Evolutionary conservation across 2,888 invertebrate species (phyloP).

Genomic region (Apocheima hispidaria): DNA sequence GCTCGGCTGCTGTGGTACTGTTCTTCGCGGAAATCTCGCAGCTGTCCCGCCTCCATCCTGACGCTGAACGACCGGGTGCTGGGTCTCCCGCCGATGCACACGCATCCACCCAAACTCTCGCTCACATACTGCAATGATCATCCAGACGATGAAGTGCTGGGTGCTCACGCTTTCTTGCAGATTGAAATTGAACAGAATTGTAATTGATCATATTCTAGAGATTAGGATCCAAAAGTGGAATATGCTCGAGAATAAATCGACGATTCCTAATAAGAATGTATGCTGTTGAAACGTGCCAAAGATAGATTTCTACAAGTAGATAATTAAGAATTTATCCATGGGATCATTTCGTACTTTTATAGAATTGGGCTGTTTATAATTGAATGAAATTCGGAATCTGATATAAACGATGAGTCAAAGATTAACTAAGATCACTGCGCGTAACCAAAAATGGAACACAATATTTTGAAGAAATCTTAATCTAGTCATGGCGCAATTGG

Average conservation of each 20-base stretch:
- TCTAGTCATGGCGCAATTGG: slow-evolving; percentile 4
- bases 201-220: slow-evolving; percentile 16
- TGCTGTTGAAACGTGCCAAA: slow-evolving; percentile 1
- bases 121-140: slow-evolving; percentile 43
- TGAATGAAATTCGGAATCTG: background rate
- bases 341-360: slow-evolving; percentile 1
- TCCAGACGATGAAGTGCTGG: slow-evolving; percentile 27
- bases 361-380: background rate
- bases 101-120: slow-evolving; percentile 68
- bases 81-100: slow-evolving; percentile 62
- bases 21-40: slow-evolving; percentile 67
- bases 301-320: background rate
- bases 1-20: slow-evolving; percentile 69
- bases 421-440: slow-evolving; percentile 20
- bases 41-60: slow-evolving; percentile 66
- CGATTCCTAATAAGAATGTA: background rate
- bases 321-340: slow-evolving; percentile 1
- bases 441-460: slow-evolving; percentile 9
- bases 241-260: background rate
- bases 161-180: slow-evolving; percentile 39
- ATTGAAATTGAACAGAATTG: slow-evolving; percentile 32
- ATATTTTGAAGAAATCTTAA: background rate
- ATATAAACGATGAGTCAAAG: background rate
- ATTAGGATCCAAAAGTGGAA: background rate
- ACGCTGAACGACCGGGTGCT: slow-evolving; percentile 64